Evolutionary conservation across 1,140 invertebrate species (phyloP), one percentile per base, ranked within the genome.

Genomic region (Drosophila ohnishii): DNA sequence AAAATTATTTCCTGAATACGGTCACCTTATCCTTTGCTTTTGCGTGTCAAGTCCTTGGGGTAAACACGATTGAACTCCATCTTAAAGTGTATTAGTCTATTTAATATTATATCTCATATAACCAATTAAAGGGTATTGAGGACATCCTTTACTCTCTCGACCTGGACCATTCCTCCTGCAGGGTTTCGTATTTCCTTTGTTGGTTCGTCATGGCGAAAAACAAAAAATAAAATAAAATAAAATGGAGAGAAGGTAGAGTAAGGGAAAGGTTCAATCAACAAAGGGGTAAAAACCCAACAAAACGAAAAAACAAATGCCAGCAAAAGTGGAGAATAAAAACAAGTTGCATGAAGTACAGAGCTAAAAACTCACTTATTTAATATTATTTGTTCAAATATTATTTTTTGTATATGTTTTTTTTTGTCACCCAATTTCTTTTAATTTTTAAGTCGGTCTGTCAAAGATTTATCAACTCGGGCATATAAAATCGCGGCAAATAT

Each of bases 401-500:
- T 19, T 19, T 19, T 19, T 19, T 19, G 1, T 45, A 13, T 22
- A 19, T 7, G 0, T 3, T n/a, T 16, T 14, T 19, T 16, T 32
- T 19, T 32, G 28, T 51, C 25, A 28, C 45, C 45, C 47, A 50
- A 32, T 32, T 30, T n/a, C 9, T 3, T 11, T 32, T 53, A 34
- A 32, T 19, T 32, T 51, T 3, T n/a, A 30, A 30, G 48, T 10
- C 22, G 28, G 45, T 14, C 45, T 5, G 64, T 61, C 45, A 42
- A 48, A 44, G 35, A 44, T 37, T 19, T 42, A 32, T 30, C 45
- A 63, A 44, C 37, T 11, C 14, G 4, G 34, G 48, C 66, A 55
- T 70, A 55, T 34, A 22, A 55, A 70, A 70, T 66, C 11, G 39
- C 61, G 66, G 66, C 25, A 66, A 32, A 63, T 30, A 70, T 70